Evolutionary conservation across 2,888 invertebrate genomes (phyloP), one percentile per base, ranked within the genome.

Genomic region (Lamellibrachia satsuma): DNA sequence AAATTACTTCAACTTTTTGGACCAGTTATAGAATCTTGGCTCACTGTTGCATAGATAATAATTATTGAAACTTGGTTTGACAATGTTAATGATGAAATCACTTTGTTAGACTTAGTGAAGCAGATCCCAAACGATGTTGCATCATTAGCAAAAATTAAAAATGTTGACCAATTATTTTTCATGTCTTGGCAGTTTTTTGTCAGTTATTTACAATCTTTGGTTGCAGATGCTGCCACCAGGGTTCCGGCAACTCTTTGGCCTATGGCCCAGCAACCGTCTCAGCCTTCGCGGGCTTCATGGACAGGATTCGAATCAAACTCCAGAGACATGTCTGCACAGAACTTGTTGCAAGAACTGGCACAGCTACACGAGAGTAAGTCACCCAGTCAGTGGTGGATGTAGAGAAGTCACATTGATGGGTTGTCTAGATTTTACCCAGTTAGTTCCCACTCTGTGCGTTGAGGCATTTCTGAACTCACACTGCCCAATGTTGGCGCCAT

Each of bases 261-360:
- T 7, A 22, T 92, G n/a, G n/a, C 90, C 11, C 51, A 92, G 27
- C 91, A 39, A 91, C 92, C 52, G 11, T 92, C 60, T 6, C 39
- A 15, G 52, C 11, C 92, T 6, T 51, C 39, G 22, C 91, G 7
- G 22, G n/a, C 52, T 22, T 75, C 75, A 15, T 75, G 95, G 95
- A 94, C 94, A 51, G 93, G 93, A 90, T 95, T 95, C 94, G 95
- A 95, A 15, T 94, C 95, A 75, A 94, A 94, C 91, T 93, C 94
- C 8, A 94, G 94, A 39, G 94, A 93, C 27, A 93, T 93, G 90
- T 94, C 94, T 8, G 94, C 95, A 52, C 95, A 95, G 11, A 92
- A 93, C 4, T 91, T 95, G 7, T 93, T 95, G 51, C 93, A 95
- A 91, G 94, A 94, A 52, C 93, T 95, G 11, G 94, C 94, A 55